Conservation (phyloP, 2,113 vertebrate species). For the Atherinomorus stipes region DNA sequence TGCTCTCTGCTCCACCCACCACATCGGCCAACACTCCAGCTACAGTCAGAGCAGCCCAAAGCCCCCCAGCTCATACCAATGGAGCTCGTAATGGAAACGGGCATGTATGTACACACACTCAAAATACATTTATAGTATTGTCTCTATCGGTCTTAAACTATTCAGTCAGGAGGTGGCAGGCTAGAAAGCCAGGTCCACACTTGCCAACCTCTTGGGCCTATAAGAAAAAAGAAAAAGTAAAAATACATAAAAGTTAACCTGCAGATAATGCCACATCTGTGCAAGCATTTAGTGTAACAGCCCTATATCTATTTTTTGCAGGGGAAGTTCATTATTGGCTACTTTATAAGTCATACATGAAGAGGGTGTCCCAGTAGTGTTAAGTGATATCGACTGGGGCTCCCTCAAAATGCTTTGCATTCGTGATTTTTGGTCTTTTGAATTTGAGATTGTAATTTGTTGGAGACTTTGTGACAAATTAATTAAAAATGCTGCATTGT, state of each 20-base stretch:
- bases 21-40: conserved; percentile 59
- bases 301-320: background rate
- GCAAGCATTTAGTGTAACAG: background rate
- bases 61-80: conserved; percentile 52
- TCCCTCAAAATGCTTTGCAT: background rate
- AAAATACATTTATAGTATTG: too few relatives aligned
- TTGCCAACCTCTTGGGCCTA: too few relatives aligned
- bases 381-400: background rate
- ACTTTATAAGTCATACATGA: background rate
- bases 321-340: background rate
- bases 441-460: conserved; percentile 2
- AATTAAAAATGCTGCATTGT: background rate
- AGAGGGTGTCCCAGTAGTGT: background rate
- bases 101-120: conserved; percentile 60
- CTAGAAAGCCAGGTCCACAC: background rate
- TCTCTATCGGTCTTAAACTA: background rate
- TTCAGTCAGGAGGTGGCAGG: background rate
- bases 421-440: background rate
- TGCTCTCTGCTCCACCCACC: conserved; percentile 38
- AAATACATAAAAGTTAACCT: background rate
- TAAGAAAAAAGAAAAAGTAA: too few relatives aligned
- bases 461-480: background rate
- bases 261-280: background rate
- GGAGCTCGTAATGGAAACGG: conserved; percentile 55
- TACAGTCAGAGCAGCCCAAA: conserved; percentile 54